Percentiles rank a stretch among this genome's conserved stretches.
Conservation (phyloP, 30 jellyfish, hydroid and myxozoan genomes). For the Hydra vulgaris region DNA sequence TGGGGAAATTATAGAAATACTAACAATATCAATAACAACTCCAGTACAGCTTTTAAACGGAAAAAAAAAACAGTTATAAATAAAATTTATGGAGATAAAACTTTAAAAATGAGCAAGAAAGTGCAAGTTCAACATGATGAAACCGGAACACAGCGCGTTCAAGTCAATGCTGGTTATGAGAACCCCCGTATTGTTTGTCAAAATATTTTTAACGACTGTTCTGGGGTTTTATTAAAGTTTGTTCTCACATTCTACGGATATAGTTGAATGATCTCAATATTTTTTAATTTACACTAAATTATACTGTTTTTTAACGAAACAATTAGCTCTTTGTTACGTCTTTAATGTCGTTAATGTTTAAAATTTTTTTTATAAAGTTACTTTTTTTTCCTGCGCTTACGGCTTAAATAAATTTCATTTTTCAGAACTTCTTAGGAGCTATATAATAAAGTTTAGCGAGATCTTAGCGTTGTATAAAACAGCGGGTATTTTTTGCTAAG, state of each 20-base stretch:
- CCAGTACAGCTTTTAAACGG: not conserved
- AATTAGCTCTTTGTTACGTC: too few relatives aligned
- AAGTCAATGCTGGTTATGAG: conserved; percentile 97
- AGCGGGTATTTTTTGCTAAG: too few relatives aligned
- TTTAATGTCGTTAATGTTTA: too few relatives aligned
- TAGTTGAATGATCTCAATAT: not conserved
- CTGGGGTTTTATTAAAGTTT: conserved; percentile 88
- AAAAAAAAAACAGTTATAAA: conserved; percentile 7
- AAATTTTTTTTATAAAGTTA: too few relatives aligned
- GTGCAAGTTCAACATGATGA: conserved; percentile 90
- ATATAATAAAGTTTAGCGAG: too few relatives aligned
- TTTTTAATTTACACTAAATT: too few relatives aligned
- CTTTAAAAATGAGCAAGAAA: conserved; percentile 22
- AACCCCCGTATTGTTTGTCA: conserved; percentile 88
- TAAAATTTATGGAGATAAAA: conserved; percentile 3
- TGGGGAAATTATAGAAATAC: not conserved
- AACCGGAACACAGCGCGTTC: conserved; percentile 98
- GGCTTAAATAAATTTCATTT: too few relatives aligned
- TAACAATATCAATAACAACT: not conserved
- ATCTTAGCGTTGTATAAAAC: too few relatives aligned
- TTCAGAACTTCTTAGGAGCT: too few relatives aligned
- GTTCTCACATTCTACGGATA: conserved; percentile 74
- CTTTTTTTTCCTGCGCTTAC: too few relatives aligned
- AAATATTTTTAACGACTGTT: conserved; percentile 52
- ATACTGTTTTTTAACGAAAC: too few relatives aligned